Evolutionary conservation across 2,797 vertebrate species (phyloP), one percentile per base, ranked within the genome.

Genomic region (Basileuterus tristriatus): DNA sequence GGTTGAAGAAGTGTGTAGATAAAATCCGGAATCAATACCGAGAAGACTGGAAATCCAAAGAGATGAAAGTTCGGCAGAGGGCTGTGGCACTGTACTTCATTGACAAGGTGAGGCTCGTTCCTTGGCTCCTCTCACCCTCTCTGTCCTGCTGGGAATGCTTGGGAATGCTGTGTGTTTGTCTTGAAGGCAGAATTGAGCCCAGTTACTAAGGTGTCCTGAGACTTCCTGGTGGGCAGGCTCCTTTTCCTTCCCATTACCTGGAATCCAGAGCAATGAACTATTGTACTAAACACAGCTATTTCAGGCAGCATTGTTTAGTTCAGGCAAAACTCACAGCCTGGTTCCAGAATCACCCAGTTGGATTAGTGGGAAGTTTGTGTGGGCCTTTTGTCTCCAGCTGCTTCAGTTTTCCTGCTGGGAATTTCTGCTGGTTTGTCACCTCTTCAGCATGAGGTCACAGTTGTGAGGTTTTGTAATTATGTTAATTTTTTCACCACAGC

Each of bases 1-100:
- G 98, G 79, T 97, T 99, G 93, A 99, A 99, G 97, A 99, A 99
- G 67, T 99, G 98, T 16, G 99, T 99, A 89, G 99, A 99, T 88
- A 99, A 98, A 58, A 98, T 99, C 95, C 98, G 99, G 89, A 97
- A 97, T 71, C 99, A 99, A 30, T 99, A 99, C 96, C 98, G 98
- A 17, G 99, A 99, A 78, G 99, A 99, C 97, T 99, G 99, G 99
- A 99, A 99, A 97, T 99, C 99, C 84, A 99, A 99, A 97, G 99
- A 99, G 95, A 99, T 99, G 99, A 98, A 99, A 96, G 99, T 99
- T 59, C 98, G 99, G 65, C 99, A 99, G 98, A 98, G 99, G 83
- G 99, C 99, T 11, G 99, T 99, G 95, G 99, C 99, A 0, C 98
- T 99, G 49, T 99, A 99, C 98, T 99, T 99, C 97, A 99, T 99